Base-by-base conservation (phyloP, 2,888 invertebrate species). In the Plebejus argus region DNA sequence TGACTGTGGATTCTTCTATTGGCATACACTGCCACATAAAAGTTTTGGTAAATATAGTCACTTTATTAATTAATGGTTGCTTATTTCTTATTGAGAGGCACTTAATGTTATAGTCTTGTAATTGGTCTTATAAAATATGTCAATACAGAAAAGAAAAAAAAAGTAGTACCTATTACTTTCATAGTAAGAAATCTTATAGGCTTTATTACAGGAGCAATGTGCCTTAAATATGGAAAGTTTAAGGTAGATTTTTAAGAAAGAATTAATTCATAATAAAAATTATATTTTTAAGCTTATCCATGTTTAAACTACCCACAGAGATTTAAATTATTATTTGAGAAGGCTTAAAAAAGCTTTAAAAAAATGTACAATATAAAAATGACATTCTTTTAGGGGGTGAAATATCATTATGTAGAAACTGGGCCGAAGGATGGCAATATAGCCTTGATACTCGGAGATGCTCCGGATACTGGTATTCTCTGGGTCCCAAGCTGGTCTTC, bases 391-490 rank as follows among this genome's bases (percentile, higher is more conserved):
- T 86, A 94, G 93, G 92, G 92, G 8, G 91, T 92, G 20, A 94
- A 94, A 87, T 94, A 94, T 81, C 94, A 94, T 81, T 94, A 94
- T 82, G 91, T 93, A 23, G 91, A 93, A 84, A 90, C 90, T 3
- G 94, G 94, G 0, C 90, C 91, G 1, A 90, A 88, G 81, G 83
- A 85, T 18, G 92, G 92, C 0, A 86, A 86, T 78, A 81, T 87
- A 53, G 87, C 92, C 0, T 83, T 94, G 2, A 88, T 93, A n/a
- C 85, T 94, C 1, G 91, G 92, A 18, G 90, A 94, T 78, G 92
- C 94, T 0, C 94, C 93, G 8, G 91, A 93, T 61, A 85, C 86
- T 0, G 88, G 87, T 0, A 87, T 89, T 58, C 82, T 91, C 0
- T 91, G 91, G 90, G 87, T 89, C 1, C 88, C 90, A 0, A 89